Base-by-base conservation (phyloP, 2,888 invertebrate species). In the Epirrhoe alternata region DNA sequence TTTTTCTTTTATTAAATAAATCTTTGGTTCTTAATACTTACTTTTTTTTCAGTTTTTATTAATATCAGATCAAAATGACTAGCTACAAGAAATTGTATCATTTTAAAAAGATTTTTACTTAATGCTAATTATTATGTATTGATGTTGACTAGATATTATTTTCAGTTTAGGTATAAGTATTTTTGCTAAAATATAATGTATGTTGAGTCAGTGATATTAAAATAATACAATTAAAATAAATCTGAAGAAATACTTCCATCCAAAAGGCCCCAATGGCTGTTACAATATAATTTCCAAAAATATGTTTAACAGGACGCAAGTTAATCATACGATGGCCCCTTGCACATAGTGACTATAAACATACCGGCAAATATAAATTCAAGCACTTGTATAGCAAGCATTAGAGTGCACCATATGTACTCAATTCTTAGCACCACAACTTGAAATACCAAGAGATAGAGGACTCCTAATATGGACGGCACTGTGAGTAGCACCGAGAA, bases 391-490 rank as follows among this genome's bases (percentile, higher is more conserved):
- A 99, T 94, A 62, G 95, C 94, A 69, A 98, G 91, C 94, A 98
- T 97, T 80, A 98, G 96, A 73, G 96, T 96, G 87, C 97, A 97
- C 85, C 98, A 95, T 80, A 99, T 97, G 77, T 97, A 96, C 92
- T 99, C 99, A 77, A 98, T 95, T 80, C 97, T 94, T 66, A 98
- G 95, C 61, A 97, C 96, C 83, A 97, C 97, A 58, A 96, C 96
- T 94, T 99, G 98, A 96, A 97, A 97, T 69, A 96, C 90, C 74
- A 98, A 94, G 74, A 98, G 95, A 89, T 98, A 99, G 30, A 97
- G 86, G n/a, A 97, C 96, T 58, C 97, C 97, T 75, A 96, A 90
- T 62, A 97, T 95, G 71, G 98, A 97, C 60, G 98, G 98, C 77
- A 98, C 94, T 68, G 97, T 97, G 76, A 99, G 94, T 74, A 97